Conservation (phyloP, 2,113 vertebrate species). For the Cnemophilus loriae region DNA sequence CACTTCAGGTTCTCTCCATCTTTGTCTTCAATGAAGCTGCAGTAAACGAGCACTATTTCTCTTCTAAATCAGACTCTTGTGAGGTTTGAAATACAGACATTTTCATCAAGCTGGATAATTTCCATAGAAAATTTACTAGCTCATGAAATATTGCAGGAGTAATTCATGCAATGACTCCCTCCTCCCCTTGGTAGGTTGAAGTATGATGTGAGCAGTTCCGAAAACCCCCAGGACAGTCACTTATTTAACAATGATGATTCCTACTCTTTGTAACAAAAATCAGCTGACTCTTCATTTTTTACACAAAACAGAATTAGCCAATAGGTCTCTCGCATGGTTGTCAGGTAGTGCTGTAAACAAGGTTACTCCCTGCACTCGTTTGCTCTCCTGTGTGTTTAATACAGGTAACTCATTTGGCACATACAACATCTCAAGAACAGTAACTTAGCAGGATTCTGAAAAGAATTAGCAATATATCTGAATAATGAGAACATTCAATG, state of each 20-base stretch:
- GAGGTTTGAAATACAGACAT: conserved; percentile 57
- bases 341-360: neutral
- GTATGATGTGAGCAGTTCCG: conserved; percentile 26
- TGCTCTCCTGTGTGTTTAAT: neutral
- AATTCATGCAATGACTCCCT: conserved; percentile 22
- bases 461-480: neutral
- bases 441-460: neutral
- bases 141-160: conserved; percentile 55
- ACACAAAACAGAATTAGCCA: neutral
- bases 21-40: conserved; percentile 57
- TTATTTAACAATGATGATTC: neutral
- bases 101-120: conserved; percentile 60
- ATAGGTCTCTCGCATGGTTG: neutral
- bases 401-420: neutral
- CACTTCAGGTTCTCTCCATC: conserved; percentile 38
- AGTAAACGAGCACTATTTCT: conserved; percentile 63
- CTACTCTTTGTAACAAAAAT: conserved; percentile 20
- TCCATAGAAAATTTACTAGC: conserved; percentile 61
- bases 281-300: conserved; percentile 25
- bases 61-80: conserved; percentile 60
- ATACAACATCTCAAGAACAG: neutral
- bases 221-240: conserved; percentile 37
- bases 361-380: neutral
- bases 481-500: neutral
- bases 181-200: conserved; percentile 17